These are phyloP conservation scores for Luperina testacea DNA, from an alignment of 2,888 invertebrate genomes.

Conservation along the genomic window DNA sequence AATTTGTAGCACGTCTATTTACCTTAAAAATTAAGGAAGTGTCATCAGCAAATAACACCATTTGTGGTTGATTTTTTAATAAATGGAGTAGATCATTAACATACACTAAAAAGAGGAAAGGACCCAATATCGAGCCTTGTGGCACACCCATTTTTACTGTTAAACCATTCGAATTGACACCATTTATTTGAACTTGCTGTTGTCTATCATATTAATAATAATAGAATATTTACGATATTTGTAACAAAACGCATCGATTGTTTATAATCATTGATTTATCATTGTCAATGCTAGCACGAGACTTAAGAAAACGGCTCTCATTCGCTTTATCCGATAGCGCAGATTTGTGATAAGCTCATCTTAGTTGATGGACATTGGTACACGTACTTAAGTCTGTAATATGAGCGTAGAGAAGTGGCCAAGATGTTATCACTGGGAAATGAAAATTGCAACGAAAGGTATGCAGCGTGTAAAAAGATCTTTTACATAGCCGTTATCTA, in stretches of 20 bases:
- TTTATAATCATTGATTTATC: constrained; percentile 52
- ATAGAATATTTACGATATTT: constrained; percentile 13
- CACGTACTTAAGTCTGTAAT: constrained; percentile 40
- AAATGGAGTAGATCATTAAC: too few relatives aligned
- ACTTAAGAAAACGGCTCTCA: constrained; percentile 41
- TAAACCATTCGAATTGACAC: too few relatives aligned
- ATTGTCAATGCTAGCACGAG: constrained; percentile 58
- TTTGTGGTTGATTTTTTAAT: too few relatives aligned
- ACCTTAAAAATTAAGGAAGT: too few relatives aligned
- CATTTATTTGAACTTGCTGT: too few relatives aligned
- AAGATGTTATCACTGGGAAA: constrained; percentile 30
- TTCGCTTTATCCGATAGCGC: constrained; percentile 57
- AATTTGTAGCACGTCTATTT: too few relatives aligned
- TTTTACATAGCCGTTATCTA: neutral
- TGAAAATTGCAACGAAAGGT: constrained; percentile 4
- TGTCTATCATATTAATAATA: too few relatives aligned
- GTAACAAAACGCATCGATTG: constrained; percentile 31
- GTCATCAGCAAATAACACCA: too few relatives aligned
- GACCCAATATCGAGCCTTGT: too few relatives aligned
- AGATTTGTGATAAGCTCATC: constrained; percentile 61
- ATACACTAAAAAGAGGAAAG: too few relatives aligned
- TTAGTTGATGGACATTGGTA: constrained; percentile 39
- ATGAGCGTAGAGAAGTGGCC: constrained; percentile 23
- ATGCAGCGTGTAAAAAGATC: too few relatives aligned
- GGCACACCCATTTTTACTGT: too few relatives aligned